These are phyloP conservation scores for Thymelicus acteon DNA, from an alignment of 2,888 invertebrate genomes.

Conservation along the genomic window DNA sequence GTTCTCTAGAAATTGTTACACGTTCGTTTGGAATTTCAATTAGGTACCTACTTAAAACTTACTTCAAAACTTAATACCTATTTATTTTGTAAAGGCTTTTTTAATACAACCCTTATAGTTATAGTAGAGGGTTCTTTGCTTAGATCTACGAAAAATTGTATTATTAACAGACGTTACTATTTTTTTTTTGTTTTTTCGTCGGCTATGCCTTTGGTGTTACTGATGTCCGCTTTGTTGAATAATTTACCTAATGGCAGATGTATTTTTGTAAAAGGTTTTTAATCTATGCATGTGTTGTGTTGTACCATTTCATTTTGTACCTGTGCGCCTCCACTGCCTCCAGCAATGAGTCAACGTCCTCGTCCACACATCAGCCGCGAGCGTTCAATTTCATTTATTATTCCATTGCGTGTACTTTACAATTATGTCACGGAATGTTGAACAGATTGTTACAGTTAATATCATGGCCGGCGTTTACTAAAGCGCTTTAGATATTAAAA, in stretches of 20 bases:
- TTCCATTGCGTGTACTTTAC: constrained; percentile 56
- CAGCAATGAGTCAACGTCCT: constrained; percentile 55
- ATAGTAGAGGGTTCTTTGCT: too few relatives aligned
- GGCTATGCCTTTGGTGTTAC: too few relatives aligned
- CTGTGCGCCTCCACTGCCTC: constrained; percentile 47
- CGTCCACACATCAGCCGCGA: constrained; percentile 45
- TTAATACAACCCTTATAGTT: too few relatives aligned
- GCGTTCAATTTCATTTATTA: constrained; percentile 49
- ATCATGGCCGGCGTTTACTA: constrained; percentile 38
- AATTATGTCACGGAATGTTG: constrained; percentile 55
- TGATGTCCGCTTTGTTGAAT: not conserved
- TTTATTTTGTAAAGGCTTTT: too few relatives aligned
- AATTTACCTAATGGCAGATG: not conserved
- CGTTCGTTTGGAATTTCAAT: too few relatives aligned
- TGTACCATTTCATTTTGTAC: constrained; percentile 39
- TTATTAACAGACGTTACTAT: too few relatives aligned
- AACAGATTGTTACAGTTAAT: constrained; percentile 48
- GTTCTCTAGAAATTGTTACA: too few relatives aligned
- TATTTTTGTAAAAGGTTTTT: not conserved
- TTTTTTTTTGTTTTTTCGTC: too few relatives aligned
- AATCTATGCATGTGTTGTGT: constrained; percentile 13
- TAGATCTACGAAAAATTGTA: too few relatives aligned
- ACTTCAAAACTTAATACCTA: too few relatives aligned
- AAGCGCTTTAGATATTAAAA: constrained; percentile 35
- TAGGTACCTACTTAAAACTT: too few relatives aligned